These are phyloP conservation scores for Dermochelys coriacea DNA, from an alignment of 2,797 vertebrate genomes.

Conservation along the genomic window DNA sequence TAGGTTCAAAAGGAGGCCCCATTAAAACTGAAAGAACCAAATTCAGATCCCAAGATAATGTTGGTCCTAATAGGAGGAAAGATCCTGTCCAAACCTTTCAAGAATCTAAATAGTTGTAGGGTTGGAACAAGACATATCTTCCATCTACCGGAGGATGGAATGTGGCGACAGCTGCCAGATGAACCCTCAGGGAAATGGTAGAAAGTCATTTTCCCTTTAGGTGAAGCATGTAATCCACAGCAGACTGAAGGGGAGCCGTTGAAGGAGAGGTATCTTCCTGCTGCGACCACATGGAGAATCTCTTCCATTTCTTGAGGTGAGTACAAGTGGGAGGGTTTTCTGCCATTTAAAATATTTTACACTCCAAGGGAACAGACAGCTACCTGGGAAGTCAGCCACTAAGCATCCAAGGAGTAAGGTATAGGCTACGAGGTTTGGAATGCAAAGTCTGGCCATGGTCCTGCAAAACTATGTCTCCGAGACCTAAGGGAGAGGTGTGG, in stretches of 20 bases:
- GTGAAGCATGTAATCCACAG: neutral
- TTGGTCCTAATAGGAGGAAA: neutral
- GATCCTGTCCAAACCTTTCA: neutral
- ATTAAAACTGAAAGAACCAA: neutral
- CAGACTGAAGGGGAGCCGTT: neutral
- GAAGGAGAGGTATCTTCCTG: neutral
- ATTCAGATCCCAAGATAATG: neutral
- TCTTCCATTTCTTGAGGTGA: neutral
- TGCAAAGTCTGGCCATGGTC: neutral
- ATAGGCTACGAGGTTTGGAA: neutral
- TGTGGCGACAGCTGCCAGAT: neutral
- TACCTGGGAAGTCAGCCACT: no score
- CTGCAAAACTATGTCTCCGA: neutral
- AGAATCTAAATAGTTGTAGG: neutral
- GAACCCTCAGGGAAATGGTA: neutral
- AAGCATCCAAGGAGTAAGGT: neutral
- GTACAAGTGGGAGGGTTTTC: neutral
- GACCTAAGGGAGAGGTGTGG: neutral
- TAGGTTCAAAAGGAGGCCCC: no score
- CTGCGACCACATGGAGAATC: neutral
- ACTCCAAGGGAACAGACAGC: neutral
- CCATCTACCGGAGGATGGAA: neutral
- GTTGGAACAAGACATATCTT: neutral
- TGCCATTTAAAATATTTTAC: neutral
- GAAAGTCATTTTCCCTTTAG: neutral